phyloP scores from a whole-genome alignment of 2,888 invertebrate genomes.

The Deladenus siricidicola region DNA sequence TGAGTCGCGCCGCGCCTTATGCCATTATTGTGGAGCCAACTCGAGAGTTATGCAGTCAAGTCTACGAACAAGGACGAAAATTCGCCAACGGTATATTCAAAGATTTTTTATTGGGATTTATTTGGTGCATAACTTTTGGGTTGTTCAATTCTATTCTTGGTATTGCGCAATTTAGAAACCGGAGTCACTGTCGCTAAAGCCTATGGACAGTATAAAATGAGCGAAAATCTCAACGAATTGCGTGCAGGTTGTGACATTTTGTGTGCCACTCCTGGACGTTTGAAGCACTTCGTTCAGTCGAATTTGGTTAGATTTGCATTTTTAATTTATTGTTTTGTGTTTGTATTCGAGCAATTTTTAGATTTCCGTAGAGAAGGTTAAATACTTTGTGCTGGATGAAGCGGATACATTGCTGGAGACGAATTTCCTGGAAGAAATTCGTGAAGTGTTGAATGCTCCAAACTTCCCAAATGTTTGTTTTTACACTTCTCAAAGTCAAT shows the following conservation, averaged over 20 bases:
- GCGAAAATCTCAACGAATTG: slow-evolving; percentile 21
- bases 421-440: slow-evolving; percentile 10
- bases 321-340: background rate
- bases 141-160: background rate
- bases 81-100: slow-evolving; percentile 24
- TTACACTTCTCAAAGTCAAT: background rate
- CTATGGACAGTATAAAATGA: slow-evolving; percentile 31
- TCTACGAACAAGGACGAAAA: slow-evolving; percentile 56
- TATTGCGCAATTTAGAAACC: slow-evolving; percentile 16
- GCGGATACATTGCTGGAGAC: slow-evolving; percentile 6
- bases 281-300: slow-evolving; percentile 62
- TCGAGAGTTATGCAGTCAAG: slow-evolving; percentile 80
- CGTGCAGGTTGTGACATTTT: slow-evolving; percentile 64
- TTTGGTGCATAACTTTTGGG: slow-evolving; percentile 6
- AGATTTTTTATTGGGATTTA: background rate
- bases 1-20: slow-evolving; percentile 86
- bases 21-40: slow-evolving; percentile 83
- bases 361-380: background rate
- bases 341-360: no score
- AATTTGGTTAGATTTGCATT: background rate
- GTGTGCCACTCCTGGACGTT: slow-evolving; percentile 68
- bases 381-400: slow-evolving; percentile 6
- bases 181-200: slow-evolving; percentile 22
- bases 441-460: slow-evolving; percentile 4
- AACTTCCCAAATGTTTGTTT: slow-evolving; percentile 17